Base-by-base conservation (phyloP, 2,113 vertebrate species). In the Calidris pygmaea region DNA sequence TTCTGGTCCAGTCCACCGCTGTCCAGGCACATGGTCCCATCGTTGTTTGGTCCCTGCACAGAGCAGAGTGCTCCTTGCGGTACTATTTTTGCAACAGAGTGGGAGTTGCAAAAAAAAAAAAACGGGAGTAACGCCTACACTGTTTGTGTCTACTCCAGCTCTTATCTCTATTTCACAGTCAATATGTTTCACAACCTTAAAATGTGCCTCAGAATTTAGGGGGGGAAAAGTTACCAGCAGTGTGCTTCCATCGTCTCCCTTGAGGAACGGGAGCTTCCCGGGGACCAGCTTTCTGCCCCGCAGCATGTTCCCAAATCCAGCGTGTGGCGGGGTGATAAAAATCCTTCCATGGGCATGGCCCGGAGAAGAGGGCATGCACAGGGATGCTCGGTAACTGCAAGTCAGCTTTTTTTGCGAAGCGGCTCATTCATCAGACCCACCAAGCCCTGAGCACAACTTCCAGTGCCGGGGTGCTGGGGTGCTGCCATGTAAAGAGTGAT, bases 141-240 rank as follows among this genome's bases (percentile, higher is more conserved):
- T 95, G 87, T 96, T 96, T 93, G 94, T 78, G 89, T 96, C 77
- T 94, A 35, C 95, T 93, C 93, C 53, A 29, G 56, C 39, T 60
- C 89, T 96, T 87, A 71, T 89, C 96, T 90, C 67, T 74, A 3
- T 81, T 90, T 92, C 80, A 53, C 90, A 94, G 92, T 68, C 92
- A 86, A 3, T 77, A 62, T 78, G 85, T 84, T 96, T 90, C 68
- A 65, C 81, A 95, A 92, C 83, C 91, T 83, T 65, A 56, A 94
- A 94, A 92, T 65, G 85, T 14, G 35, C 60, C 53, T 68, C 58
- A 43, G 32, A 93, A 81, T 34, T 74, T 45, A 19, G 59, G 8
- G 20, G 39, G n/a, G 9, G 0, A 10, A 0, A 35, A 63, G 77
- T 65, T 86, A 34, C 60, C 16, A 32, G 24, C 50, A 11, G 81